Base-by-base conservation (phyloP, 2,888 invertebrate genomes). In the Parnassius glacialis region DNA sequence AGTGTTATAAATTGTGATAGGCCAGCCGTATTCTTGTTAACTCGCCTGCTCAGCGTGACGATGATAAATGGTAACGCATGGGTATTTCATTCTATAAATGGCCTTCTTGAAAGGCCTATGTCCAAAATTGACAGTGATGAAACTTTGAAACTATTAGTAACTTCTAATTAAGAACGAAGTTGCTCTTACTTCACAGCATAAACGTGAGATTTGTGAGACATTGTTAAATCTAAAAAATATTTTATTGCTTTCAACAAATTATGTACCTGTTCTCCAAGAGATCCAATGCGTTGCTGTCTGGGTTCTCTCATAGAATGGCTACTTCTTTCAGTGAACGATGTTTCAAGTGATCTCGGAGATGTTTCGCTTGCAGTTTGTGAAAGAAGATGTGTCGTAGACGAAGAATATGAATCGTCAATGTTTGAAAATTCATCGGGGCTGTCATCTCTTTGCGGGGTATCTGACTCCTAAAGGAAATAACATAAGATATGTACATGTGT, bases 381-480 rank as follows among this genome's bases (percentile, higher is more conserved):
- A 1, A 89, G 79, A 1, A 89, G 79, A n/a, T 87, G 90, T 7
- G 87, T 85, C 1, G 87, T 87, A 0, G 89, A 87, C 0, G 88
- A 87, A 0, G 88, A 90, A 71, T 85, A 85, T 0, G 89, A 86
- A 67, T 88, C 88, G 47, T 87, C 90, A 1, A 87, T 81, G 68
- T 85, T 88, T 25, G 90, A 90, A 65, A 73, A 85, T 43, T 89
- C 89, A 45, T 90, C 90, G 0, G 87, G 84, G 64, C 90, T 90
- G 65, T 89, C 90, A 12, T 89, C 90, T 54, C 90, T 80, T 65
- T 88, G 88, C 20, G 83, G 84, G 0, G 84, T 87, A 61, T 90
- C 90, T 0, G 87, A 91, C 73, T 90, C 90, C 88, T 90, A 71
- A 34, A 34, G 7, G 7, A 34, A 34, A 34, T 34, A 34, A 34